Evolutionary conservation across 2,113 vertebrate species (phyloP).

Genomic region (Monopterus albus): DNA sequence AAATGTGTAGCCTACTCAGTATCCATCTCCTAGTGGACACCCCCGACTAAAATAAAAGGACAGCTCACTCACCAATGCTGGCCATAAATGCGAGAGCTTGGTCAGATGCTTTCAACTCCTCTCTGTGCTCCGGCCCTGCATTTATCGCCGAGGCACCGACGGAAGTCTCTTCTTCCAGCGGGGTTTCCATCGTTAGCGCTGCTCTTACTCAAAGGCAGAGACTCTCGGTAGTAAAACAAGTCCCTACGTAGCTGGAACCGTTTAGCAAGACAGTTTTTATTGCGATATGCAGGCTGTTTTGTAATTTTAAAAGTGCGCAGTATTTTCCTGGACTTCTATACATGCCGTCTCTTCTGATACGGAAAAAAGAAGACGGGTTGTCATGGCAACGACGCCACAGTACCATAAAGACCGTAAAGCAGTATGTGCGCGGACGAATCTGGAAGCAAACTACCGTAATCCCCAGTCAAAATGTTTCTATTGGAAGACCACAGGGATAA

Average conservation of each 20-base stretch:
- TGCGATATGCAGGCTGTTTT: neutral
- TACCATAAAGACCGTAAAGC: conserved; percentile 17
- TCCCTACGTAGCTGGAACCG: neutral
- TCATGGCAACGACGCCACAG: conserved; percentile 54
- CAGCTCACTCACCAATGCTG: conserved; percentile 73
- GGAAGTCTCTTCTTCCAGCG: neutral
- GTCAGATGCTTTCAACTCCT: conserved; percentile 55
- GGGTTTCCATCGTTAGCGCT: conserved; percentile 49
- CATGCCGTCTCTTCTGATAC: neutral
- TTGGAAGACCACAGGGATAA: no score
- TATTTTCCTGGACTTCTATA: neutral
- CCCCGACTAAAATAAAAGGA: neutral
- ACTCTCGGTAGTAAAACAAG: neutral
- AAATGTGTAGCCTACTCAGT: no score
- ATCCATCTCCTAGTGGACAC: no score
- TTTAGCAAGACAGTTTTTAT: neutral
- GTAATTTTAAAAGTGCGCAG: neutral
- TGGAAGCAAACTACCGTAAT: neutral
- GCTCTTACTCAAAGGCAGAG: neutral
- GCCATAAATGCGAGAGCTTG: conserved; percentile 78
- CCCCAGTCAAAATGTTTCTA: no score
- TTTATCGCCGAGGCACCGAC: neutral
- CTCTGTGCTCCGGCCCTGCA: neutral
- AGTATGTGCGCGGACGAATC: neutral
- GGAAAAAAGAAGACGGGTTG: conserved; percentile 24